These are phyloP conservation scores for Heptranchias perlo DNA, from an alignment of 2,113 vertebrate genomes.

Conservation along the genomic window DNA sequence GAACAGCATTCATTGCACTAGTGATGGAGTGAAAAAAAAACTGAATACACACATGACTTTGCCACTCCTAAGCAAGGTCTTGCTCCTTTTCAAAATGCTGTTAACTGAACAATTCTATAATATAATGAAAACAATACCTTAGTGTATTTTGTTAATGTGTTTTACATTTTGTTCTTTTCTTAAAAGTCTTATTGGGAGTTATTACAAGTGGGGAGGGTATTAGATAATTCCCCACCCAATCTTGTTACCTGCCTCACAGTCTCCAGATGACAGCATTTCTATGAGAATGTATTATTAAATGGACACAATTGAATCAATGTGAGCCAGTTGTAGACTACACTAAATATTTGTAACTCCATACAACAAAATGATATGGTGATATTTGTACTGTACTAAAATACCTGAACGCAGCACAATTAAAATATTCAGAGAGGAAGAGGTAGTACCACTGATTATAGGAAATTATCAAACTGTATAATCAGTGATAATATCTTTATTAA, in stretches of 20 bases:
- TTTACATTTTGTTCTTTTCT: background rate
- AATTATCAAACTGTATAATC: no score
- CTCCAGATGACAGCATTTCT: background rate
- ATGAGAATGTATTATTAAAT: background rate
- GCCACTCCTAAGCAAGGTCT: background rate
- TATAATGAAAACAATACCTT: background rate
- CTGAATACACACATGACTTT: background rate
- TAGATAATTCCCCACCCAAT: background rate
- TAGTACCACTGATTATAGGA: background rate
- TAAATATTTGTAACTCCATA: no score
- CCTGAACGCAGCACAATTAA: background rate
- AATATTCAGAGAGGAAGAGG: no score
- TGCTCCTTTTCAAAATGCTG: conserved; percentile 31
- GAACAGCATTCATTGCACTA: background rate
- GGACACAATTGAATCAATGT: no score
- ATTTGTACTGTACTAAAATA: background rate
- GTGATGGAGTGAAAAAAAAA: background rate
- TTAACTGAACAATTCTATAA: background rate
- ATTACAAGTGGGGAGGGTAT: background rate
- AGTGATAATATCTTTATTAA: no score
- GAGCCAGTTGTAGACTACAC: no score
- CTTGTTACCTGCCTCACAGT: background rate
- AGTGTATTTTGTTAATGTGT: background rate
- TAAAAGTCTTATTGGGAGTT: background rate
- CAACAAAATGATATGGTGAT: no score